Base-by-base conservation (phyloP, 2,797 vertebrate genomes). In the Ammospiza maritima region DNA sequence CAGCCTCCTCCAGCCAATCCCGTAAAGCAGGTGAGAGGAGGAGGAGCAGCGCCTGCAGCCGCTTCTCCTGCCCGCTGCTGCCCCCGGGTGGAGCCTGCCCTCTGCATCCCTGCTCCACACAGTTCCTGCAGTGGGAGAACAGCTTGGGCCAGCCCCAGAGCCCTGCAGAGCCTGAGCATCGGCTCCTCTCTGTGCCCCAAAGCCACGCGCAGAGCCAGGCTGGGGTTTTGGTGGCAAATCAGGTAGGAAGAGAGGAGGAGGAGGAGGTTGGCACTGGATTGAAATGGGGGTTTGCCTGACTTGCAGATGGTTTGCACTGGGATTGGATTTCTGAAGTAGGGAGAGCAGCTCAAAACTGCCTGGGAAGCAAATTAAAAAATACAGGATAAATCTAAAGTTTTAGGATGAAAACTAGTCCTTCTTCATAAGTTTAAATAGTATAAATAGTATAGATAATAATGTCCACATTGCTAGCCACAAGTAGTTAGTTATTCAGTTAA, bases 11-110 rank as follows among this genome's bases (percentile, higher is more conserved):
- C 95, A 75, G 96, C 95, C 87, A 95, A 44, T 23, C 64, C 92
- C 4, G 13, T 96, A 50, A 97, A 81, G 96, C 98, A 98, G 98
- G 98, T 98, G 93, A 93, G 89, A 72, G 34, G 29, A 90, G 54
- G 40, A 40, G 40, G 40, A 40, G 40, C 38, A 40, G 38, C 13
- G 40, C 40, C 40, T 40, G 40, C 40, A 15, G 40, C 38, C 38
- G 38, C 40, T 14, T 40, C 40, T 40, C 13, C 40, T 40, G 40
- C 38, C 38, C 12, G 38, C 38, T 38, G 38, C 38, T 38, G 38
- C 40, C 40, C 40, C 40, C 40, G 40, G 40, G 13, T 40, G 40
- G 40, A 40, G 40, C 40, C 13, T 40, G 15, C 40, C 40, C 40
- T 15, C 40, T 15, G 40, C 40, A 40, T 14, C 38, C 38, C 38